phyloP scores from a whole-genome alignment of 1,140 invertebrate genomes.

The Ridgeia piscesae region DNA sequence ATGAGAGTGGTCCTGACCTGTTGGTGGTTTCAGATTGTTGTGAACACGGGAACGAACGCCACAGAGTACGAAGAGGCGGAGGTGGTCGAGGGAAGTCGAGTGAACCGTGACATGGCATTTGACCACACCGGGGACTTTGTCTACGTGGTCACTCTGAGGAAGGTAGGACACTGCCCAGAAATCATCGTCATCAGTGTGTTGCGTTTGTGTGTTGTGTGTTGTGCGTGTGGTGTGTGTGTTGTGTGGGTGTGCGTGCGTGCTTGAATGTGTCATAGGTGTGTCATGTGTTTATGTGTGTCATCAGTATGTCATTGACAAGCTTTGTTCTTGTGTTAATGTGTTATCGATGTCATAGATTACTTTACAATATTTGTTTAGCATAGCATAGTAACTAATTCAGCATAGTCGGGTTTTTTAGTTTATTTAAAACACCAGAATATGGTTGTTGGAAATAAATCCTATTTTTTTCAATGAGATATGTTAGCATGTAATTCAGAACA shows the following conservation, averaged over 20 bases:
- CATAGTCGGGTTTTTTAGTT: no score
- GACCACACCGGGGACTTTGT: constrained; percentile 81
- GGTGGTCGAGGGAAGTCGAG: constrained; percentile 76
- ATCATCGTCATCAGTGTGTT: background rate
- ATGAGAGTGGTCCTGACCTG: background rate
- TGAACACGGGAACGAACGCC: constrained; percentile 80
- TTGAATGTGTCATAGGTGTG: background rate
- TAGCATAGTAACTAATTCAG: no score
- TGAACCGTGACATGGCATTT: constrained; percentile 87
- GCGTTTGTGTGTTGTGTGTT: background rate
- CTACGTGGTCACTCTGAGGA: constrained; percentile 89
- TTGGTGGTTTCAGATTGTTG: constrained; percentile 70
- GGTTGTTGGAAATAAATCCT: background rate
- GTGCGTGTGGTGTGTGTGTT: background rate
- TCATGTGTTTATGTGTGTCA: no score
- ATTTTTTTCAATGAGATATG: background rate
- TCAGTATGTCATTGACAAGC: background rate
- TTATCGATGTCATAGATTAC: background rate
- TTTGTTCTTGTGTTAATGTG: background rate
- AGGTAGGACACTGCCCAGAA: constrained; percentile 61
- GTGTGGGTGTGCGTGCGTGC: constrained; percentile 20
- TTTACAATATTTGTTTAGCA: no score
- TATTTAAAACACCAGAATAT: background rate
- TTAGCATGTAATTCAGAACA: background rate
- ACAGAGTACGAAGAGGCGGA: constrained; percentile 87